These are phyloP conservation scores for Pantherophis guttatus DNA, from an alignment of 2,113 vertebrate genomes.

Conservation along the genomic window DNA sequence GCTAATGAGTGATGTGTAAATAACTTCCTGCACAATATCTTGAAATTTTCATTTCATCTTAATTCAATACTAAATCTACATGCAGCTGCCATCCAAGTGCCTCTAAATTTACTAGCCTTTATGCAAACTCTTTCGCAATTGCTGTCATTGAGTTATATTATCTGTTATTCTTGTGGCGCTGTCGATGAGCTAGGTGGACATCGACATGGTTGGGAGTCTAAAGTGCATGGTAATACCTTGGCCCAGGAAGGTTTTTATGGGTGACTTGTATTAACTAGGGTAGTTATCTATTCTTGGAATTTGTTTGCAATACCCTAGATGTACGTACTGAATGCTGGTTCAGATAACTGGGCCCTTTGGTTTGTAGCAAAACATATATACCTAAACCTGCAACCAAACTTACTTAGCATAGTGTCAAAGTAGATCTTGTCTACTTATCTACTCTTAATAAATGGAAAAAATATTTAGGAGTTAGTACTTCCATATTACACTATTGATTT, in stretches of 20 bases:
- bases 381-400: neutral
- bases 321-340: neutral
- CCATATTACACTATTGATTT: neutral
- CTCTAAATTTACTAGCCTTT: conserved; percentile 54
- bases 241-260: neutral
- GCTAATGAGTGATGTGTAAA: conserved; percentile 65
- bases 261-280: neutral
- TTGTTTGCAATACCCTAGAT: neutral
- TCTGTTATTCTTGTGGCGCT: neutral
- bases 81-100: conserved; percentile 40
- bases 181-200: neutral
- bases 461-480: neutral
- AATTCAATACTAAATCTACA: conserved; percentile 45
- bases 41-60: conserved; percentile 53
- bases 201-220: neutral
- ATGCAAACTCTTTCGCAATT: conserved; percentile 30
- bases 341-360: neutral
- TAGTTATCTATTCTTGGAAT: neutral
- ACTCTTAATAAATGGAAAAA: neutral
- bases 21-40: conserved; percentile 56
- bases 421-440: neutral
- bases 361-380: neutral
- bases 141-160: conserved; percentile 35
- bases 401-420: neutral
- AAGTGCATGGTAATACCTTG: conserved; percentile 5